Evolutionary conservation across 2,797 vertebrate genomes (phyloP).

Genomic region (Oreonectes daqikongensis): DNA sequence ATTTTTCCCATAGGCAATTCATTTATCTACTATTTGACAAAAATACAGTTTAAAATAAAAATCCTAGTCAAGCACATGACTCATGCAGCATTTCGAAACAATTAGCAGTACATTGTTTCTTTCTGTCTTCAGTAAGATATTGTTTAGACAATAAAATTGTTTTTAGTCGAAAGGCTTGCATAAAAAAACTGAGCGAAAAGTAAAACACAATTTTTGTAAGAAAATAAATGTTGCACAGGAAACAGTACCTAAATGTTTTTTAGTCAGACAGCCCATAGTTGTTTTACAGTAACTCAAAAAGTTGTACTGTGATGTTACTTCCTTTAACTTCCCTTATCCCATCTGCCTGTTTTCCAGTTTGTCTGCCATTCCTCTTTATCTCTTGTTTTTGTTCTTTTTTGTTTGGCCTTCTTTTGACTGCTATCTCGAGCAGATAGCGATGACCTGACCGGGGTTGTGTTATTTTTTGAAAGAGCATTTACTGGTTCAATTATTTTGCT

Average conservation of each 20-base stretch:
- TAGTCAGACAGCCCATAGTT: background rate
- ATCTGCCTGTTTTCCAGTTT: conserved; percentile 24
- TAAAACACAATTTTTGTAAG: background rate
- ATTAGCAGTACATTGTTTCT: background rate
- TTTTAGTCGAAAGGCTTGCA: background rate
- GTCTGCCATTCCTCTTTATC: conserved; percentile 21
- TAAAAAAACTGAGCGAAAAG: background rate
- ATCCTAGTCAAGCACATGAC: background rate
- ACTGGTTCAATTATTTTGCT: conserved; percentile 41
- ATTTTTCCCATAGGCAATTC: background rate
- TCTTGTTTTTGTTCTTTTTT: conserved; percentile 29
- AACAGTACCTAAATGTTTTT: background rate
- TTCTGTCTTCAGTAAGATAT: conserved; percentile 1
- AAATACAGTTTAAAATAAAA: background rate
- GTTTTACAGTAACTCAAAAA: background rate
- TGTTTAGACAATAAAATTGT: background rate
- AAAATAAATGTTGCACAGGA: background rate
- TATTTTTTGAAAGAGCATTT: conserved; percentile 40
- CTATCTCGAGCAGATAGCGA: conserved; percentile 12
- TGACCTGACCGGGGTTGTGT: conserved; percentile 27
- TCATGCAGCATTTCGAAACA: background rate
- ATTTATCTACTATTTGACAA: background rate
- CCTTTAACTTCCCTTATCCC: background rate
- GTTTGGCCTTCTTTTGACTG: conserved; percentile 24
- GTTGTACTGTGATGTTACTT: background rate